phyloP scores from a whole-genome alignment of 2,888 invertebrate genomes.

The Drosophila emarginata region DNA sequence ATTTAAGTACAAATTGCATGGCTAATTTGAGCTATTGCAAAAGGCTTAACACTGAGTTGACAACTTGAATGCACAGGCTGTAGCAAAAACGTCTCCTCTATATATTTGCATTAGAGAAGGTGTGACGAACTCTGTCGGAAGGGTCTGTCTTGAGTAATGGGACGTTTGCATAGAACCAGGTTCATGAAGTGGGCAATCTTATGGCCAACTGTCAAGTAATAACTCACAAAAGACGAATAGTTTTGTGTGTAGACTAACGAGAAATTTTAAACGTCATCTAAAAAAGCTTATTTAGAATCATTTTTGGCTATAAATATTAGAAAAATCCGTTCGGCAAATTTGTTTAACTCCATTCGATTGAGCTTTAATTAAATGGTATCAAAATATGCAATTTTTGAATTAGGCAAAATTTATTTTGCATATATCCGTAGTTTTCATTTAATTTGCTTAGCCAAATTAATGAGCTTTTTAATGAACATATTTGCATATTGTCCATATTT shows the following conservation, averaged over 20 bases:
- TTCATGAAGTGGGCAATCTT: constrained; percentile 48
- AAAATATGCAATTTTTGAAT: neutral
- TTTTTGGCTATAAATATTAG: no score
- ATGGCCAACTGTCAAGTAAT: constrained; percentile 38
- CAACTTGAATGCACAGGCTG: constrained; percentile 22
- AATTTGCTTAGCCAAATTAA: neutral
- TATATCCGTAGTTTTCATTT: neutral
- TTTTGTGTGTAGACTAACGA: neutral
- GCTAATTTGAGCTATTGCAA: constrained; percentile 69
- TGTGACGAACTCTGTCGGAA: constrained; percentile 32
- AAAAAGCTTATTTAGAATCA: neutral
- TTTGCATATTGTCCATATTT: neutral
- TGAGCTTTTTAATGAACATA: neutral
- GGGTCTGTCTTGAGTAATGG: constrained; percentile 37
- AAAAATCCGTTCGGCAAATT: neutral
- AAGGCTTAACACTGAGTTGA: constrained; percentile 44
- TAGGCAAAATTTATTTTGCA: neutral
- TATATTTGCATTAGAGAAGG: constrained; percentile 31
- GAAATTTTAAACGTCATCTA: neutral
- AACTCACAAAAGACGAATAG: constrained; percentile 19
- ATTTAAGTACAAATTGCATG: constrained; percentile 71
- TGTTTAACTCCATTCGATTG: neutral
- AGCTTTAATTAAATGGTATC: neutral
- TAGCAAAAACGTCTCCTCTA: constrained; percentile 20
- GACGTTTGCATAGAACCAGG: constrained; percentile 26